phyloP scores from a whole-genome alignment of 2,113 vertebrate genomes.

The Carlito syrichta region DNA sequence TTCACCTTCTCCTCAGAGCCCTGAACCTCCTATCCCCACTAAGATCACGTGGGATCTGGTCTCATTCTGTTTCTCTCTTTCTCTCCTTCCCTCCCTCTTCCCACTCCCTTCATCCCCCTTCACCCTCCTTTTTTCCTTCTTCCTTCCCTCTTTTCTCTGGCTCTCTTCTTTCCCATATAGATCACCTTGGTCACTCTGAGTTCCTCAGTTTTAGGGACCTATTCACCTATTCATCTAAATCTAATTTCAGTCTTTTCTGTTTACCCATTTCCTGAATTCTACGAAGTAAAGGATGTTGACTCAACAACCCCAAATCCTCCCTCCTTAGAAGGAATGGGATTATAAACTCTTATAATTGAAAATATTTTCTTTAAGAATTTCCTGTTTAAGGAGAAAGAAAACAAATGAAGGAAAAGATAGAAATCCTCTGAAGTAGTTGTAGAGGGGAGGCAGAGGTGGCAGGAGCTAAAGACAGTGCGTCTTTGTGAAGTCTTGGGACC shows the following conservation, averaged over 20 bases:
- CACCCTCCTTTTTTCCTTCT: not conserved
- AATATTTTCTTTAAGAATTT: not conserved
- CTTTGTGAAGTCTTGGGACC: too few relatives aligned
- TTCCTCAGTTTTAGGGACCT: not conserved
- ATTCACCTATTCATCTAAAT: not conserved
- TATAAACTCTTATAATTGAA: not conserved
- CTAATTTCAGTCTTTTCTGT: not conserved
- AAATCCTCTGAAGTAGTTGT: not conserved
- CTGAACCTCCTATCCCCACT: not conserved
- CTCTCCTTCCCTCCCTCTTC: too few relatives aligned
- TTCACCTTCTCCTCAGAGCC: not conserved
- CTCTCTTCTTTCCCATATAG: not conserved
- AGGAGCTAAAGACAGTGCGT: rapidly evolving
- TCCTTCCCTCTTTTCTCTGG: not conserved
- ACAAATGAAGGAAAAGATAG: not conserved
- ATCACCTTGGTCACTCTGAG: not conserved
- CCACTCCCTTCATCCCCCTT: not conserved
- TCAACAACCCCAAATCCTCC: not conserved
- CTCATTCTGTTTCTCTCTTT: not conserved
- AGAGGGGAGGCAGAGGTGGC: not conserved
- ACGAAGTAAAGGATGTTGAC: not conserved
- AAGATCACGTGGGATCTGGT: not conserved
- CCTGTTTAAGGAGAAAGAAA: not conserved
- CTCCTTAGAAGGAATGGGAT: not conserved
- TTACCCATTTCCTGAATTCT: not conserved